Evolutionary conservation across 1,140 invertebrate species (phyloP), one percentile per base, ranked within the genome.

Genomic region (Xylocopa sonorina): DNA sequence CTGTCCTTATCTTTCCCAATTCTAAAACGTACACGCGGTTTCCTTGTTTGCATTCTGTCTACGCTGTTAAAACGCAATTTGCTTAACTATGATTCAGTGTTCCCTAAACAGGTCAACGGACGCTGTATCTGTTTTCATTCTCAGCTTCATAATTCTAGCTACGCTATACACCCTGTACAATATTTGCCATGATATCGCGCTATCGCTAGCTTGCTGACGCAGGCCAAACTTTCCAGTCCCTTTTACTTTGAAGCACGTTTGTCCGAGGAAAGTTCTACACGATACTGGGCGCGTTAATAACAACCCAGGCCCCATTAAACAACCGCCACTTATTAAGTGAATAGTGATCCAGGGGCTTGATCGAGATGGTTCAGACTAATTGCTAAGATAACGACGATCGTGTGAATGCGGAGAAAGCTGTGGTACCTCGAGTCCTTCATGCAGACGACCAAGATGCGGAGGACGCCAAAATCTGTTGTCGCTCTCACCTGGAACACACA

Each of bases 381-480:
- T 63, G 24, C 9, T 6, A 29, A 10, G 18, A 64, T 27, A 41
- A 41, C 3, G 58, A 9, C 21, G n/a, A 16, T 14, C 24, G 12
- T 21, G n/a, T 32, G 21, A 74, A 24, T 9, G 5, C 27, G 24
- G 16, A 34, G 21, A 43, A 68, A 57, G 32, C 10, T 18, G 46
- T n/a, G 12, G n/a, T 83, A 83, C 83, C 84, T 82, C 68, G 75
- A 60, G 78, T 67, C 79, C 74, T 81, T 75, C 79, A 78, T 80
- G 78, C 81, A 80, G 75, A 51, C 68, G 60, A 64, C 57, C 50
- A 60, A 62, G 57, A 69, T 68, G 55, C 53, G 76, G 34, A 71
- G 51, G 48, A 68, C 77, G 60, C 60, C 78, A 51, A 74, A 60
- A 81, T 77, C 64, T 60, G 38, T 72, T 62, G 67, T 78, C 79